Percentiles rank a stretch among this genome's conserved stretches.
These are phyloP conservation scores for Triplophysa yarkandensis DNA, from an alignment of 2,797 vertebrate species.

Conservation along the genomic window DNA sequence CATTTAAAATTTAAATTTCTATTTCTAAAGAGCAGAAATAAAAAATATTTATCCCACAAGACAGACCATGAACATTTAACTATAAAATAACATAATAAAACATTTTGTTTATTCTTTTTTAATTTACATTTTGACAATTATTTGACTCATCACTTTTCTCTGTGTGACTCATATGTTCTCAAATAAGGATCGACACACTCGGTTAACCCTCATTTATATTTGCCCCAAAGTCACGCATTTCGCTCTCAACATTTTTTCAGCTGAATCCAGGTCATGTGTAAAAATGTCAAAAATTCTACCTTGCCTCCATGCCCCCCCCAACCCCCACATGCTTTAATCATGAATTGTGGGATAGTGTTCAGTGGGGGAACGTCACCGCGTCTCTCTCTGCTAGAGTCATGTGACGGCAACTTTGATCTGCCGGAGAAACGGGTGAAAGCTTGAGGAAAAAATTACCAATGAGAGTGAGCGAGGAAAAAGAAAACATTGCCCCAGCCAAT, in stretches of 20 bases:
- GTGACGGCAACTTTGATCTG: conserved; percentile 80
- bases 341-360: conserved; percentile 73
- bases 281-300: conserved; percentile 43
- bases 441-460: conserved; percentile 78
- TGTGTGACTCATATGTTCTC: background rate
- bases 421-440: conserved; percentile 70
- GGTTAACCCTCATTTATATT: conserved; percentile 21
- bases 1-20: too few relatives aligned
- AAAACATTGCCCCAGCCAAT: conserved; percentile 68
- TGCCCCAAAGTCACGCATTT: conserved; percentile 7
- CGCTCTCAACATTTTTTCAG: conserved; percentile 17
- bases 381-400: conserved; percentile 70
- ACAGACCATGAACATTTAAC: background rate
- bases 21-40: background rate
- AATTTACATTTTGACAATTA: background rate
- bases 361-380: conserved; percentile 68
- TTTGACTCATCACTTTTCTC: background rate
- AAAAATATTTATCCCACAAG: background rate
- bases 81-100: background rate
- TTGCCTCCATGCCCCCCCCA: conserved; percentile 64
- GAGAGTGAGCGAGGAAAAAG: conserved; percentile 65
- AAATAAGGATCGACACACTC: background rate
- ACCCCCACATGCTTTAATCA: conserved; percentile 72
- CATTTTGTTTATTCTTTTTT: background rate
- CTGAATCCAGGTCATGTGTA: conserved; percentile 46